Percentiles rank a stretch among this genome's conserved stretches.
Evolutionary conservation across 2,888 invertebrate species (phyloP).

Genomic region (Aricia artaxerxes): DNA sequence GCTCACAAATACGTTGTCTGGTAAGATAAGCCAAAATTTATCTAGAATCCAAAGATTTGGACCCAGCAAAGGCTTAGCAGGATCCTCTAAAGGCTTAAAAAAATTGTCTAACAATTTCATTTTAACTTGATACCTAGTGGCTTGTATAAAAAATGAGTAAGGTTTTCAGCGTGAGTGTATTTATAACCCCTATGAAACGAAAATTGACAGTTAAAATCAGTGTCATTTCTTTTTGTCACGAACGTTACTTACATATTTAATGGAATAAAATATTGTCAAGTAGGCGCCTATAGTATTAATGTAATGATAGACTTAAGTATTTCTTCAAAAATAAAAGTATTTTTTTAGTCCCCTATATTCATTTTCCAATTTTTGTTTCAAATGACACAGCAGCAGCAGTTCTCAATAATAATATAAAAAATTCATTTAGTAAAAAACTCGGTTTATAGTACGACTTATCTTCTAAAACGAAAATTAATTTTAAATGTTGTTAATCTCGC

Average conservation of each 20-base stretch:
- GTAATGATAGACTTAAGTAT: background rate
- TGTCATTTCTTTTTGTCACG: constrained; percentile 19
- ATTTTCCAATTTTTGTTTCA: background rate
- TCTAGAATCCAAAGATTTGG: constrained; percentile 65
- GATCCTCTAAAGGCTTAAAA: constrained; percentile 53
- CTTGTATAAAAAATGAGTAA: constrained; percentile 4
- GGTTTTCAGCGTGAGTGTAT: background rate
- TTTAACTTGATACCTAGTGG: background rate
- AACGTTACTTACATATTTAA: constrained; percentile 34
- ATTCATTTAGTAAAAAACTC: background rate
- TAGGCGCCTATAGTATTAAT: background rate
- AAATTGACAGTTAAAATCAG: constrained; percentile 4
- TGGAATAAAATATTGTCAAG: constrained; percentile 24
- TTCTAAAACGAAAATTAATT: no score
- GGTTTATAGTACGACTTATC: no score
- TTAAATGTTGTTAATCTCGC: no score
- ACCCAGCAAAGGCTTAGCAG: constrained; percentile 55
- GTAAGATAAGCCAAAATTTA: constrained; percentile 56
- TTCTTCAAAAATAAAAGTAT: background rate
- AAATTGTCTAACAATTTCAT: constrained; percentile 50
- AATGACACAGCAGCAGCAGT: background rate
- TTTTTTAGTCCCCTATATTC: background rate
- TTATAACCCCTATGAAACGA: constrained; percentile 13
- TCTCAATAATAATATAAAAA: background rate
- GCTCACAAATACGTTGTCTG: constrained; percentile 49